A percentile compares a stretch with the other conserved stretches of the same genome.
These are phyloP conservation scores for Drosophila subobscura DNA, from an alignment of 1,140 invertebrate species.

Conservation along the genomic window DNA sequence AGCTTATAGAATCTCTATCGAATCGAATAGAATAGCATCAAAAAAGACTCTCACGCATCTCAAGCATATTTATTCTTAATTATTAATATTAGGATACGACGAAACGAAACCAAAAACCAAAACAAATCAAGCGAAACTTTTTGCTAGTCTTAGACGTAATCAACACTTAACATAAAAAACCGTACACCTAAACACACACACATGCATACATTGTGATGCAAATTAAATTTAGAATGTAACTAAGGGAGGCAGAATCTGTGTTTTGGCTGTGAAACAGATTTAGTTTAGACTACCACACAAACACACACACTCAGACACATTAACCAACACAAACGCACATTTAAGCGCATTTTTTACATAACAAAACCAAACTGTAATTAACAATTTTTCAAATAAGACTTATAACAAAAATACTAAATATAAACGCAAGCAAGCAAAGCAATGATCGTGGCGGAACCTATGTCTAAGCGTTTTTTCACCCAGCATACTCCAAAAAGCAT, in stretches of 20 bases:
- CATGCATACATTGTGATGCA: conserved; percentile 4
- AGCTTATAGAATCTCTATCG: conserved; percentile 3
- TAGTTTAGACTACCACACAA: conserved; percentile 26
- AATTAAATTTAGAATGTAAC: conserved; percentile 41
- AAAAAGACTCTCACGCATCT: not conserved
- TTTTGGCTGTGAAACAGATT: conserved; percentile 84
- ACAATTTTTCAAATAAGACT: conserved; percentile 60
- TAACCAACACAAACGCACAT: conserved; percentile 18
- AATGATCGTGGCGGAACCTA: conserved; percentile 37
- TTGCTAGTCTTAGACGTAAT: conserved; percentile 61
- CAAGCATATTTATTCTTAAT: not conserved
- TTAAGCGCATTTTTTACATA: not conserved
- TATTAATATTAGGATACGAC: conserved; percentile 6
- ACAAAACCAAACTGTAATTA: conserved; percentile 47
- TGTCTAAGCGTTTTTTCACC: conserved; percentile 64
- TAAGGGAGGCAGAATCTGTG: conserved; percentile 68
- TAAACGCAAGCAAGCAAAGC: conserved; percentile 1
- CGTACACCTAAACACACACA: not conserved
- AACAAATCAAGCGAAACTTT: conserved; percentile 14
- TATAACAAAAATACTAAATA: conserved; percentile 39
- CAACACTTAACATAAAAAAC: not conserved
- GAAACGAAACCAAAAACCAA: conserved; percentile 8
- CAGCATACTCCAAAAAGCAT: conserved; percentile 17
- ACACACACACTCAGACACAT: conserved; percentile 10
- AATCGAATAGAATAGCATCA: no score